A percentile compares a stretch with the other conserved stretches of the same genome.
Evolutionary conservation across 2,888 invertebrate species (phyloP).

Genomic region (Boloria euphrosyne): DNA sequence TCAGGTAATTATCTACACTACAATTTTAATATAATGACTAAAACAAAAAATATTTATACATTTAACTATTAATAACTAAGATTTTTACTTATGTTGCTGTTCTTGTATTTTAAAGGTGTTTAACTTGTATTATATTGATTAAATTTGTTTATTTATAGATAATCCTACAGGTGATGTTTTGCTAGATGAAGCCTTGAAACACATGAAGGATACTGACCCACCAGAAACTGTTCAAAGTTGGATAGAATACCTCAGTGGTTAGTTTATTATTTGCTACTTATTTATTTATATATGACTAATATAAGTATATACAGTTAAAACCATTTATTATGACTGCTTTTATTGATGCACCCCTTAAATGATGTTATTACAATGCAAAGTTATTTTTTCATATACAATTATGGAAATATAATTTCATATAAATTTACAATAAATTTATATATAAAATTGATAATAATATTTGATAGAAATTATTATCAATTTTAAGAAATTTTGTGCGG

Average conservation of each 20-base stretch:
- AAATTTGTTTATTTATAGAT: conserved; percentile 74
- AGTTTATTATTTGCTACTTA: conserved; percentile 49
- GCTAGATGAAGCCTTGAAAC: conserved; percentile 96
- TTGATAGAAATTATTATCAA: too few relatives aligned
- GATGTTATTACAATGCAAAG: too few relatives aligned
- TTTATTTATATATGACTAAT: neutral
- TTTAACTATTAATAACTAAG: too few relatives aligned
- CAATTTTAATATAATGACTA: neutral
- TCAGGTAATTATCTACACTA: conserved; percentile 62
- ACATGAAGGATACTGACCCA: conserved; percentile 98
- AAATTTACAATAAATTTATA: too few relatives aligned
- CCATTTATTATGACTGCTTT: too few relatives aligned
- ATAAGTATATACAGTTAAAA: neutral
- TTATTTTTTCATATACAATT: too few relatives aligned
- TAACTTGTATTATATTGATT: neutral
- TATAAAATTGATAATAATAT: too few relatives aligned
- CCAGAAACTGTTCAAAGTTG: conserved; percentile 98
- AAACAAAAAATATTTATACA: too few relatives aligned
- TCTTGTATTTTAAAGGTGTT: neutral
- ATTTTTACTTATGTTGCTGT: too few relatives aligned
- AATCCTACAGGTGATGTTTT: conserved; percentile 98
- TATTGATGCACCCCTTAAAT: too few relatives aligned
- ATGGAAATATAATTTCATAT: too few relatives aligned
- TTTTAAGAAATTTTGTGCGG: neutral
- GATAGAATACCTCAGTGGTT: conserved; percentile 99